These are phyloP conservation scores for Tragelaphus strepsiceros DNA, from an alignment of 2,113 vertebrate species.

Conservation along the genomic window DNA sequence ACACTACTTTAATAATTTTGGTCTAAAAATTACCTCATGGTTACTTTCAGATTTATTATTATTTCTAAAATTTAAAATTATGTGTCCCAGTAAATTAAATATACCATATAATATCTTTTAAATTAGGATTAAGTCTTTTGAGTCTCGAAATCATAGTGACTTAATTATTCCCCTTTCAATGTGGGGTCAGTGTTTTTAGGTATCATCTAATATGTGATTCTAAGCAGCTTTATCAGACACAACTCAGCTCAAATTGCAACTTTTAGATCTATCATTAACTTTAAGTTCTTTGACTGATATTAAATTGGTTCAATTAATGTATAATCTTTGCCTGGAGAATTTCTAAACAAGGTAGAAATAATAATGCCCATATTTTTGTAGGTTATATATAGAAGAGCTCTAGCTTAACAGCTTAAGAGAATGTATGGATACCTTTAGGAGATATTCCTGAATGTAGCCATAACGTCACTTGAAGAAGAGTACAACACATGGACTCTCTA, in stretches of 20 bases:
- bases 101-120: background rate
- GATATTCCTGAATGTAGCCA: background rate
- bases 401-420: background rate
- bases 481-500: background rate
- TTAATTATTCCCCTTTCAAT: background rate
- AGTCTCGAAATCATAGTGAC: background rate
- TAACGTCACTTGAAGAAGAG: background rate
- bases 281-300: background rate
- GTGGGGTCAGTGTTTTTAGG: background rate
- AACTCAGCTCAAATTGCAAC: background rate
- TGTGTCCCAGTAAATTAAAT: background rate
- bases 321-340: background rate
- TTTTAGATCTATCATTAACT: background rate
- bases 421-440: background rate
- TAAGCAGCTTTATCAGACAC: background rate
- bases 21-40: background rate
- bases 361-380: background rate
- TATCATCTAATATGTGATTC: background rate
- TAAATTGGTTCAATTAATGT: background rate
- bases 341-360: background rate
- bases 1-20: background rate
- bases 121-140: background rate
- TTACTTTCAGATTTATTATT: background rate
- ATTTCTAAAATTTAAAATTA: background rate
- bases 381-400: background rate